Conservation (phyloP, 2,888 invertebrate genomes). For the Pammene fasciana region DNA sequence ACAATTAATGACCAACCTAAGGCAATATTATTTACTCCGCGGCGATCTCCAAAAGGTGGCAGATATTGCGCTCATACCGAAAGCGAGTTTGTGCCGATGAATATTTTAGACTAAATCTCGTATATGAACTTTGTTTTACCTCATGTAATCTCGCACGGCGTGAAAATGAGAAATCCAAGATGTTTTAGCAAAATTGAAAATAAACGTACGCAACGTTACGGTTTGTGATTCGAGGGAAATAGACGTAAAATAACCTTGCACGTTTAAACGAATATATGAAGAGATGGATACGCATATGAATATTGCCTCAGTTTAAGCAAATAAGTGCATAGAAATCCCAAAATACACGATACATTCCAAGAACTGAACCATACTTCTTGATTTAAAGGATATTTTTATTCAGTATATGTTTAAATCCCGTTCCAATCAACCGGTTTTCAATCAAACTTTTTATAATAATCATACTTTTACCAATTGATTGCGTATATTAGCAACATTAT, state of each 20-base stretch:
- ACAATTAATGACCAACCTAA: not conserved
- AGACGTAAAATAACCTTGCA: slow-evolving; percentile 25
- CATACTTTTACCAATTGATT: too few species aligned
- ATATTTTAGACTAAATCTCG: slow-evolving; percentile 67
- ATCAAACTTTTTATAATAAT: too few species aligned
- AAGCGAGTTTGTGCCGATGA: slow-evolving; percentile 59
- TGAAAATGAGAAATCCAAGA: slow-evolving; percentile 65
- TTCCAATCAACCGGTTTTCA: too few species aligned
- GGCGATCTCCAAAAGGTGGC: slow-evolving; percentile 51
- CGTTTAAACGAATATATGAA: slow-evolving; percentile 16
- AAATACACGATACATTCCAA: not conserved
- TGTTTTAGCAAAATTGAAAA: slow-evolving; percentile 58
- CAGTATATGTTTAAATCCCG: too few species aligned
- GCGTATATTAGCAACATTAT: too few species aligned
- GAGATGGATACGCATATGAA: not conserved
- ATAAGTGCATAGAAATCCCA: not conserved
- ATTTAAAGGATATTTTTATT: too few species aligned
- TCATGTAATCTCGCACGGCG: slow-evolving; percentile 56
- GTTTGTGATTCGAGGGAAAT: slow-evolving; percentile 14
- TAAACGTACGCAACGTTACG: slow-evolving; percentile 46
- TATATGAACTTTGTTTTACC: slow-evolving; percentile 51
- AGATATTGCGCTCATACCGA: slow-evolving; percentile 51
- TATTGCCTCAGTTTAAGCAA: not conserved
- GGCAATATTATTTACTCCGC: slow-evolving; percentile 26
- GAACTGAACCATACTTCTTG: not conserved